Evolutionary conservation across 2,888 invertebrate genomes (phyloP), one percentile per base, ranked within the genome.

Genomic region (Augochlorella aurata): DNA sequence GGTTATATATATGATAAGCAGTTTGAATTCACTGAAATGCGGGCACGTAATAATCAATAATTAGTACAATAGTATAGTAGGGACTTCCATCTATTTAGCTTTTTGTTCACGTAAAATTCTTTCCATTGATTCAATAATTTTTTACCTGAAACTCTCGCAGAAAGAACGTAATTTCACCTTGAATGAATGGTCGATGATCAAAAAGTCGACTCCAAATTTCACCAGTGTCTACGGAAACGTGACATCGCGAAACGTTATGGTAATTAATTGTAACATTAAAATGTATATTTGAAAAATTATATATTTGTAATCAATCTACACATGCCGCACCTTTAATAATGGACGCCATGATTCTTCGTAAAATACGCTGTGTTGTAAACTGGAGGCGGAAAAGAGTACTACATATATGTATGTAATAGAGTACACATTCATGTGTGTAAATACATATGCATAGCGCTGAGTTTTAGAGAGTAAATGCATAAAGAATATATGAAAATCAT

Each of bases 181-280:
- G 97, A 80, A 98, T 93, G 93, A 98, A 97, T 52, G 97, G 97
- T 85, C 96, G 96, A 91, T 98, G 98, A 94, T 98, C 97, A 94
- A 98, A 97, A 80, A 98, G 94, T 91, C 98, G 95, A 90, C 96
- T 95, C 96, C 97, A 97, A 93, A 98, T 96, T 94, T 97, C 97
- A 85, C 96, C 96, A 88, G 96, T 95, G 95, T 97, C 98, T 98
- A 81, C 80, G 83, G 79, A 82, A 84, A 87, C 74, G 75, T 76
- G 52, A 74, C 49, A 85, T 82, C 74, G 47, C 74, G 69, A 82
- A 67, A 85, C 66, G 74, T 72, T 75, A 74, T 77, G 14, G 70
- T 49, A 73, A 54, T 21, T 65, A 70, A 68, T 79, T 65, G 8
- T 58, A 58, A 29, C 12, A 50, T 49, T 54, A 74, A 77, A 49